These are phyloP conservation scores for Glandiceps talaboti DNA, from an alignment of 53 echinoderm and acorn worm genomes.

Conservation along the genomic window DNA sequence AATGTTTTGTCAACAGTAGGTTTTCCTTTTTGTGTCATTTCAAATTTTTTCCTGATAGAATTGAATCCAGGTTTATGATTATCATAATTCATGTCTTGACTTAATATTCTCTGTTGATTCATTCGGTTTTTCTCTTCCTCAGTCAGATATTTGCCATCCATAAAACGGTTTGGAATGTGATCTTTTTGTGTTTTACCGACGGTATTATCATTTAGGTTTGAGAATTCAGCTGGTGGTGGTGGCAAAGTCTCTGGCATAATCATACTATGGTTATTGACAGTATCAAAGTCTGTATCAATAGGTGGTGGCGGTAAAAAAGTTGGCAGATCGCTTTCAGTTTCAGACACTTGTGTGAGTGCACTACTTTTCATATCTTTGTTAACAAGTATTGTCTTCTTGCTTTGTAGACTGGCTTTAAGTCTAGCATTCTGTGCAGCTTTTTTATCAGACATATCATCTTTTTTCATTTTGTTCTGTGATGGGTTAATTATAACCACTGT, in stretches of 20 bases:
- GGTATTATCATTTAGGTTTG: too few species aligned
- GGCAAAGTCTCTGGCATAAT: background rate
- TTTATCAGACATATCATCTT: too few species aligned
- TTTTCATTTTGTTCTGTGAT: too few species aligned
- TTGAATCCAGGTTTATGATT: background rate
- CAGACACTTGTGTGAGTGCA: background rate
- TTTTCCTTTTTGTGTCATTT: background rate
- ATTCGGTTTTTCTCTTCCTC: background rate
- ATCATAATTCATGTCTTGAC: background rate
- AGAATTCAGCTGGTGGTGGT: background rate
- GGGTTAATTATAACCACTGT: too few species aligned
- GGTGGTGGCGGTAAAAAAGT: conserved; percentile 5
- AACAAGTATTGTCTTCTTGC: background rate
- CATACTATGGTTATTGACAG: background rate
- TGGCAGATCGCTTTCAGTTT: background rate
- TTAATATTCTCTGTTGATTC: background rate
- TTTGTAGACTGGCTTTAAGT: background rate
- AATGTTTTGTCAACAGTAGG: background rate
- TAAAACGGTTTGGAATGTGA: too few species aligned
- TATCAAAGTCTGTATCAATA: background rate
- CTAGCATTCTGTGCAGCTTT: background rate
- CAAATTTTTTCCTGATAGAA: background rate
- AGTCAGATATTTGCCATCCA: too few species aligned
- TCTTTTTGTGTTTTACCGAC: too few species aligned
- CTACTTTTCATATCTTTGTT: background rate